Percentiles rank a stretch among this genome's conserved stretches.
Conservation (phyloP, 2,888 invertebrate genomes). For the Lottia gigantea region DNA sequence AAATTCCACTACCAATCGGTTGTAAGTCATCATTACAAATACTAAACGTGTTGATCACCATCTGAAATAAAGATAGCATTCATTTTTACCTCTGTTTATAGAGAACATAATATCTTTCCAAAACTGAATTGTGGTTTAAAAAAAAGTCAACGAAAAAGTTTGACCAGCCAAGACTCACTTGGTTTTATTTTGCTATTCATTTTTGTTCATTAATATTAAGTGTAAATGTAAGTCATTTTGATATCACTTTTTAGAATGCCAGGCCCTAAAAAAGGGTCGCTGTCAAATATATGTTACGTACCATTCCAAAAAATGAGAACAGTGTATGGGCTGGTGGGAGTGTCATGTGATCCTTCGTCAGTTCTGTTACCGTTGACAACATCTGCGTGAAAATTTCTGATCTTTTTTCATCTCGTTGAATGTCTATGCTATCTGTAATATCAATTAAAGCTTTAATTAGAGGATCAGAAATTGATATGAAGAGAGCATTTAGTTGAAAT, state of each 20-base stretch:
- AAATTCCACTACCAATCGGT: conserved; percentile 87
- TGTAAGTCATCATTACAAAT: conserved; percentile 86
- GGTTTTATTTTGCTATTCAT: too few species aligned
- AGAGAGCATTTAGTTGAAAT: conserved; percentile 17
- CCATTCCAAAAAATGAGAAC: conserved; percentile 87
- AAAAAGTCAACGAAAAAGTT: too few species aligned
- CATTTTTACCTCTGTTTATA: neutral
- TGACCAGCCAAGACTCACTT: too few species aligned
- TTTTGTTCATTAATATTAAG: too few species aligned
- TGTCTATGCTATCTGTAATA: conserved; percentile 81
- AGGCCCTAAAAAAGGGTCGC: too few species aligned
- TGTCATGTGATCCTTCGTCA: conserved; percentile 75
- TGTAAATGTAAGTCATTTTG: too few species aligned
- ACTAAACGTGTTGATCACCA: conserved; percentile 90
- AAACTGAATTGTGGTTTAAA: too few species aligned
- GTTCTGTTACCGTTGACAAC: conserved; percentile 78
- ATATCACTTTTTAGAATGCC: too few species aligned
- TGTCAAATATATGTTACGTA: conserved; percentile 68
- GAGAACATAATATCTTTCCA: too few species aligned
- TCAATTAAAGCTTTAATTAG: conserved; percentile 10
- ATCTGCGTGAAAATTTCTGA: conserved; percentile 84
- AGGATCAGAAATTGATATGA: neutral
- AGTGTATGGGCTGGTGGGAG: conserved; percentile 83
- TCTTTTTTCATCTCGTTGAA: conserved; percentile 79
- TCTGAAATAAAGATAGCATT: conserved; percentile 71